These are phyloP conservation scores for Rhegmatorhina hoffmannsi DNA, from an alignment of 2,113 vertebrate species.

Conservation along the genomic window DNA sequence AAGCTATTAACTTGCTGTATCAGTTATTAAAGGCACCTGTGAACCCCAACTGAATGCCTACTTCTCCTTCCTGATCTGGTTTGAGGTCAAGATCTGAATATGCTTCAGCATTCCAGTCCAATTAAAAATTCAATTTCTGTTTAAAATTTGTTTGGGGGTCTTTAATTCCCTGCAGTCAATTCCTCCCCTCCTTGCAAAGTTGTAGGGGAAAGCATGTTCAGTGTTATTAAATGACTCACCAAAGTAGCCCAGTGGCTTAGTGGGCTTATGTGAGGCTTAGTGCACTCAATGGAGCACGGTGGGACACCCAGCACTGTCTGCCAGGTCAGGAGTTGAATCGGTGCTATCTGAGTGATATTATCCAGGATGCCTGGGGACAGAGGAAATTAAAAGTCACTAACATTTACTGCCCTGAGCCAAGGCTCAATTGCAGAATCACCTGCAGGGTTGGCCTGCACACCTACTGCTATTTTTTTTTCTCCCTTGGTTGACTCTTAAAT, in stretches of 20 bases:
- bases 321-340: conserved; percentile 58
- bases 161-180: conserved; percentile 6
- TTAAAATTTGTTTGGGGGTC: conserved; percentile 57
- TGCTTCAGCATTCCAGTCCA: conserved; percentile 41
- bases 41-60: neutral
- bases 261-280: conserved; percentile 48
- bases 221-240: conserved; percentile 58
- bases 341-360: conserved; percentile 58
- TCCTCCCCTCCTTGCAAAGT: neutral
- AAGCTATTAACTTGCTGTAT: conserved; percentile 37
- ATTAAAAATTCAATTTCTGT: conserved; percentile 59
- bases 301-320: conserved; percentile 47
- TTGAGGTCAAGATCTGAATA: conserved; percentile 45
- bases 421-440: conserved; percentile 53
- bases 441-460: conserved; percentile 32
- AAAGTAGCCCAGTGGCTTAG: conserved; percentile 47
- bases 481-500: neutral
- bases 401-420: conserved; percentile 35
- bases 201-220: neutral
- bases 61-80: conserved; percentile 35
- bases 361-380: conserved; percentile 58
- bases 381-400: conserved; percentile 69
- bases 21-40: conserved; percentile 32
- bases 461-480: neutral
- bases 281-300: conserved; percentile 41